These are phyloP conservation scores for Marmota monax DNA, from an alignment of 2,113 vertebrate genomes.

Conservation along the genomic window DNA sequence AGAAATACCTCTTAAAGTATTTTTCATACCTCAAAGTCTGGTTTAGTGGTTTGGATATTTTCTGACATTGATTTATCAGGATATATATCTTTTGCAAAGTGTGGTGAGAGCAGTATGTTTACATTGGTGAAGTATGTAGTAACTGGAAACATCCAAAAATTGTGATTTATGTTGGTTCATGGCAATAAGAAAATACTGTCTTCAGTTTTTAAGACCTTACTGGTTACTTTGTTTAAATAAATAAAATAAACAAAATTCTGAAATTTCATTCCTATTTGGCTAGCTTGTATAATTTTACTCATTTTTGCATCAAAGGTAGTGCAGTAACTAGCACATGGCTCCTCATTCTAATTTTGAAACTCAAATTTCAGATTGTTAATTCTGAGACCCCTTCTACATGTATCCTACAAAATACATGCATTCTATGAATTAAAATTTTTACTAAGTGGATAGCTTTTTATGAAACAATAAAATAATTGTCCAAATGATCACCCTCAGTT, in stretches of 20 bases:
- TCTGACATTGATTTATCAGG: conserved; percentile 38
- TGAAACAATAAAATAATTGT: neutral
- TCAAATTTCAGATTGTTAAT: conserved; percentile 42
- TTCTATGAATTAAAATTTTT: neutral
- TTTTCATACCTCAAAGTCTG: neutral
- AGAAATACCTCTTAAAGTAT: neutral
- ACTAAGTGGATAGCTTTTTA: neutral
- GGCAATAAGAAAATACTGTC: neutral
- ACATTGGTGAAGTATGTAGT: neutral
- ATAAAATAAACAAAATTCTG: conserved; percentile 54
- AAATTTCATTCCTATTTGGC: conserved; percentile 34
- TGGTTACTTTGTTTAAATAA: neutral
- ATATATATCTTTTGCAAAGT: neutral
- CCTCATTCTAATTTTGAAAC: neutral
- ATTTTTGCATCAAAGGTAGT: neutral
- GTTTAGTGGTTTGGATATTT: conserved; percentile 14
- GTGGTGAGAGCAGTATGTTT: conserved; percentile 38
- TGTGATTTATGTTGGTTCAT: conserved; percentile 30
- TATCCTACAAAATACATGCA: neutral
- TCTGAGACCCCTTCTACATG: neutral
- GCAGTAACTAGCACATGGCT: neutral
- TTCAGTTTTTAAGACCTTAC: conserved; percentile 30
- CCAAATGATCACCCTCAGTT: neutral
- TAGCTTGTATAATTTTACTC: neutral
- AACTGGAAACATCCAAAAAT: conserved; percentile 13